These are phyloP conservation scores for Indri indri DNA, from an alignment of 2,113 vertebrate genomes.

Conservation along the genomic window DNA sequence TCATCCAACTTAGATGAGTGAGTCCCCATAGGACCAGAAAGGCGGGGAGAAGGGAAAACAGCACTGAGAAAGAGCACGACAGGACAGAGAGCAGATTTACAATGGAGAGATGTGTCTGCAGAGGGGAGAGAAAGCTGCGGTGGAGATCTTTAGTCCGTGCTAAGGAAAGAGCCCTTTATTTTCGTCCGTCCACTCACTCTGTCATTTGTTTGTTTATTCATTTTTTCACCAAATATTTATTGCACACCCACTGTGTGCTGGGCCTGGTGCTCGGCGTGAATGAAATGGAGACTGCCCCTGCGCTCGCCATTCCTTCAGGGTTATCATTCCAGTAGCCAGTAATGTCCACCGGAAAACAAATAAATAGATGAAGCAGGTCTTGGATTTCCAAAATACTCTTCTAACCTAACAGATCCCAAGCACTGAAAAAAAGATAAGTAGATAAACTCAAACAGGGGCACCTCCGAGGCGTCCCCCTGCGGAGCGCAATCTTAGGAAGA, in stretches of 20 bases:
- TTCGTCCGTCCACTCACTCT: background rate
- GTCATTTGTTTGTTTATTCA: background rate
- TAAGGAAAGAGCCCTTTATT: background rate
- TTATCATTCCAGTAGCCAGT: background rate
- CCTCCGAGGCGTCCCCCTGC: background rate
- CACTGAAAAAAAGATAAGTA: background rate
- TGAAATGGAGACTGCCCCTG: background rate
- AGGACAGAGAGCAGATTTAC: background rate
- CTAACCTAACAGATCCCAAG: background rate
- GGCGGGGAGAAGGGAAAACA: background rate
- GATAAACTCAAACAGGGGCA: background rate
- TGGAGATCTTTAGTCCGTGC: background rate
- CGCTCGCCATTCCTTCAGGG: background rate
- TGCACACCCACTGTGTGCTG: background rate
- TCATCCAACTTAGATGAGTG: background rate
- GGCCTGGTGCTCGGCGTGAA: too few species aligned
- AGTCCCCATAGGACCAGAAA: background rate
- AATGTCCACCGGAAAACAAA: background rate
- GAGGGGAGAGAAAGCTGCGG: background rate
- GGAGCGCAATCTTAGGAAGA: background rate
- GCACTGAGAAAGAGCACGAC: background rate
- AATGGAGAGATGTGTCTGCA: background rate
- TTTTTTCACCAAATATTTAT: background rate
- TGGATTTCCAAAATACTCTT: background rate
- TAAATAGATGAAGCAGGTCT: background rate